Evolutionary conservation across 2,113 vertebrate genomes (phyloP).

Genomic region (Brachyistius frenatus): DNA sequence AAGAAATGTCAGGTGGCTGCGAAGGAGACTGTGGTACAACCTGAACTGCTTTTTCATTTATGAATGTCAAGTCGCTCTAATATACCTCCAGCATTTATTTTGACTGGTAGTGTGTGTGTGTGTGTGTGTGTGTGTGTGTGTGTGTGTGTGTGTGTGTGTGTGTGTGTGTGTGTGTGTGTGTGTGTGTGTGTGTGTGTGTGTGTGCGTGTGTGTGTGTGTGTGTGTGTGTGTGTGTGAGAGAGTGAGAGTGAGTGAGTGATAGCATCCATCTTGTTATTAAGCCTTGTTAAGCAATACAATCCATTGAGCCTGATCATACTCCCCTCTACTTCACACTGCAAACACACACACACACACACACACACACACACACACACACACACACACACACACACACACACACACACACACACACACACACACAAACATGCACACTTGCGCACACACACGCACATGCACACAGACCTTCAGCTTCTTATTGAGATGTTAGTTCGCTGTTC

Average conservation of each 20-base stretch:
- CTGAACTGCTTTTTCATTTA: conserved; percentile 6
- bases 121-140: background rate
- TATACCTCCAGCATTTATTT: background rate
- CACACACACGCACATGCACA: too few species aligned
- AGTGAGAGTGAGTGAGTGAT: too few species aligned
- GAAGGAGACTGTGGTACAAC: background rate
- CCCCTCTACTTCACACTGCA: conserved; percentile 5
- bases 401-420: conserved; percentile 23
- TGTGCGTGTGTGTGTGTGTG: background rate
- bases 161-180: background rate
- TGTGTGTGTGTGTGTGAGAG: background rate
- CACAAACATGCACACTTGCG: conserved; percentile 19
- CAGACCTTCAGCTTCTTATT: conserved; percentile 52
- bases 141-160: background rate
- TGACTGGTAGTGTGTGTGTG: background rate
- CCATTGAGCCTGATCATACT: conserved; percentile 41
- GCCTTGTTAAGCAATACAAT: conserved; percentile 44
- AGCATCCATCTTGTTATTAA: conserved; percentile 38
- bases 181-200: background rate
- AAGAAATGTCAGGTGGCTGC: conserved; percentile 11
- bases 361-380: conserved; percentile 2
- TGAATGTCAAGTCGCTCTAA: conserved; percentile 16
- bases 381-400: conserved; percentile 21
- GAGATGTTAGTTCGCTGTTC: conserved; percentile 66
- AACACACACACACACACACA: background rate